Evolutionary conservation across 1,140 invertebrate genomes (phyloP).

Genomic region (Drosophila repletoides): DNA sequence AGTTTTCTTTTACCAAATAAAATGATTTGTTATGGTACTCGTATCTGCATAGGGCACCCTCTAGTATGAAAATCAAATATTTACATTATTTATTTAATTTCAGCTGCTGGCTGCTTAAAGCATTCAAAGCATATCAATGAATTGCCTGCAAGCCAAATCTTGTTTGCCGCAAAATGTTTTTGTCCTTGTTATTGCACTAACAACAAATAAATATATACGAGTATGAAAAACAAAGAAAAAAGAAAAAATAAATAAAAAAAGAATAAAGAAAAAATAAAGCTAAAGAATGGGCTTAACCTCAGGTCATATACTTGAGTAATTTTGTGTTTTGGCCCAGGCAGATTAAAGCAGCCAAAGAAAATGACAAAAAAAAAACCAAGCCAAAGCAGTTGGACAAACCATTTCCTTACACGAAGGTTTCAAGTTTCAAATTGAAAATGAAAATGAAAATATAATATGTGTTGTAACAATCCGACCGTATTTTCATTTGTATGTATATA

Average conservation of each 20-base stretch:
- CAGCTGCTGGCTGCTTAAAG: background rate
- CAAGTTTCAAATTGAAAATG: no score
- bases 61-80: slow-evolving; percentile 39
- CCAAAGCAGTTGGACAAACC: no score
- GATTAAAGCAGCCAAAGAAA: slow-evolving; percentile 12
- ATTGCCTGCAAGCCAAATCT: slow-evolving; percentile 9
- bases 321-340: slow-evolving; percentile 12
- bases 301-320: slow-evolving; percentile 30
- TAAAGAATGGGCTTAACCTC: slow-evolving; percentile 7
- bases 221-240: background rate
- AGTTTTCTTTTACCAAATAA: no score
- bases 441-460: no score
- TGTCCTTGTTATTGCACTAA: slow-evolving; percentile 14
- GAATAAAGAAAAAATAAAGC: slow-evolving; percentile 4
- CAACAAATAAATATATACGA: slow-evolving; percentile 17
- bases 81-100: slow-evolving; percentile 39
- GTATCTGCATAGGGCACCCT: background rate
- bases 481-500: no score
- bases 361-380: background rate
- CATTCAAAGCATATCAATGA: slow-evolving; percentile 24
- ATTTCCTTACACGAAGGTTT: no score
- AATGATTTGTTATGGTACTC: no score
- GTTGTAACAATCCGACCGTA: no score
- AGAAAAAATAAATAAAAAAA: background rate
- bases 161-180: slow-evolving; percentile 6